phyloP scores from a whole-genome alignment of 2,888 invertebrate species.

The Agrochola lychnidis region DNA sequence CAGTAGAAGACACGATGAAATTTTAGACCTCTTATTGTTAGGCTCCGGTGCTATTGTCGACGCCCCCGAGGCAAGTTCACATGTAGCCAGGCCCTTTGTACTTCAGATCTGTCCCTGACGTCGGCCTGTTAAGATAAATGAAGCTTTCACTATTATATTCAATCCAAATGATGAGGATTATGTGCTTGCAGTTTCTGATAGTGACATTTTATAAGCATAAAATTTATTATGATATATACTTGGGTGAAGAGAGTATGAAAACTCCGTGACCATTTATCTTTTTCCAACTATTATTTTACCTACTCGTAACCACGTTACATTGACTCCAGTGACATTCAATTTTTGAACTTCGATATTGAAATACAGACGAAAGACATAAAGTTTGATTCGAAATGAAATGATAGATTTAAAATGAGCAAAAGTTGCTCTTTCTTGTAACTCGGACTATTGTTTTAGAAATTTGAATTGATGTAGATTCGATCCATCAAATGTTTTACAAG shows the following conservation, averaged over 20 bases:
- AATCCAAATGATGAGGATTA: conserved; percentile 69
- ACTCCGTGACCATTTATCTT: conserved; percentile 27
- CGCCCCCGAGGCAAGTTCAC: conserved; percentile 78
- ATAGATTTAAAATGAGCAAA: conserved; percentile 42
- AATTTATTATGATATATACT: conserved; percentile 20
- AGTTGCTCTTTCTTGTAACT: conserved; percentile 32
- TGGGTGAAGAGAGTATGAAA: conserved; percentile 10
- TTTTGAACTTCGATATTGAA: conserved; percentile 49
- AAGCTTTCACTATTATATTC: conserved; percentile 83
- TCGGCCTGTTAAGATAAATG: conserved; percentile 84
- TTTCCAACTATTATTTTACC: conserved; percentile 20
- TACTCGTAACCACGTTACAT: conserved; percentile 7
- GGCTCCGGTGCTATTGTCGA: conserved; percentile 74
- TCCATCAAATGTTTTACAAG: conserved; percentile 2
- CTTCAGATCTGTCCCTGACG: conserved; percentile 81
- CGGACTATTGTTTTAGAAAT: conserved; percentile 42
- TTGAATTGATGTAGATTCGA: conserved; percentile 33
- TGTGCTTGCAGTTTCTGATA: conserved; percentile 50
- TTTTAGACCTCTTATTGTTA: conserved; percentile 79
- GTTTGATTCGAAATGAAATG: conserved; percentile 34
- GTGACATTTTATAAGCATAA: conserved; percentile 42
- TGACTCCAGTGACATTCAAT: conserved; percentile 41
- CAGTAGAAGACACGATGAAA: conserved; percentile 71
- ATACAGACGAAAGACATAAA: conserved; percentile 46
- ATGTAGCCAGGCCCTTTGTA: conserved; percentile 82